phyloP scores from a whole-genome alignment of 2,888 invertebrate genomes.

The Andrena bicolor region DNA sequence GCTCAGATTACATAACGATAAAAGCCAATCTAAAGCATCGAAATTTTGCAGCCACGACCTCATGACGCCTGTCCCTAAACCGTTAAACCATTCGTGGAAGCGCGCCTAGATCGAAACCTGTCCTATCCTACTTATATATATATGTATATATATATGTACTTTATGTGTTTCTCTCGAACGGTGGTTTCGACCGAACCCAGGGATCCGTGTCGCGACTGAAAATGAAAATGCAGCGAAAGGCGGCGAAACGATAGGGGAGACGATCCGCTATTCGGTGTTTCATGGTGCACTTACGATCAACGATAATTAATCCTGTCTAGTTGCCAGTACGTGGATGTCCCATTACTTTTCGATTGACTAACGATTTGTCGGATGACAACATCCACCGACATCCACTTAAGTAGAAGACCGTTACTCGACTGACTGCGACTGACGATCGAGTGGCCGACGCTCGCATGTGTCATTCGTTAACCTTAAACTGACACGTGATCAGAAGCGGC shows the following conservation, averaged over 20 bases:
- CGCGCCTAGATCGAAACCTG: no score
- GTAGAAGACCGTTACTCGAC: constrained; percentile 52
- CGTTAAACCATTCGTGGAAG: not conserved
- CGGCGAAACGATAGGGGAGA: not conserved
- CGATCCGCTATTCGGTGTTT: not conserved
- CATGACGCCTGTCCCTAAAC: not conserved
- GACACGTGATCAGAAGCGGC: constrained; percentile 74
- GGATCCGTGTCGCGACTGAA: not conserved
- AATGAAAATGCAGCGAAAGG: not conserved
- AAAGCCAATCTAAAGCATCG: not conserved
- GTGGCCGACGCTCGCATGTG: constrained; percentile 55
- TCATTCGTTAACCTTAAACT: constrained; percentile 73
- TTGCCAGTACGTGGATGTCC: constrained; percentile 27
- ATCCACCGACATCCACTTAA: constrained; percentile 47
- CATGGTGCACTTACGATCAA: constrained; percentile 34
- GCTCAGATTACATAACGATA: not conserved
- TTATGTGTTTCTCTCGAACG: not conserved
- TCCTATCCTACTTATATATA: no score
- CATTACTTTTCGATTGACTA: constrained; percentile 44
- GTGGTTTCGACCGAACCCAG: not conserved
- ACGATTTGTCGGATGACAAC: constrained; percentile 42
- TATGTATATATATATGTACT: no score
- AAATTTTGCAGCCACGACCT: not conserved
- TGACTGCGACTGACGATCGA: constrained; percentile 14
- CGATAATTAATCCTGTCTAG: constrained; percentile 16